Conservation (phyloP, 2,888 invertebrate genomes). For the Drosophila atripex region DNA sequence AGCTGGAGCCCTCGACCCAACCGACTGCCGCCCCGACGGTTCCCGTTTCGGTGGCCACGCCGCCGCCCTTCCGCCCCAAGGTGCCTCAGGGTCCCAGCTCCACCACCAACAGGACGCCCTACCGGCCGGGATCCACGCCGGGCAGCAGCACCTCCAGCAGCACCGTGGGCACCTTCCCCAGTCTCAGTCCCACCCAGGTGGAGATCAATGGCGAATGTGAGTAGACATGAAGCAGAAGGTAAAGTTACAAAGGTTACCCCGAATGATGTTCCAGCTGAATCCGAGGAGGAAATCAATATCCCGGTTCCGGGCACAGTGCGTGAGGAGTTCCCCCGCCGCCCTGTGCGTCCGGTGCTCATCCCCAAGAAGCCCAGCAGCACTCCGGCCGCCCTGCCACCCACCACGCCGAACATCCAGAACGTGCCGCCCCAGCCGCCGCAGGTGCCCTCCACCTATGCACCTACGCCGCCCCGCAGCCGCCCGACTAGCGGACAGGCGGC, state of each 20-base stretch:
- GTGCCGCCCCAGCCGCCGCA: conserved; percentile 73
- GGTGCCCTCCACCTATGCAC: conserved; percentile 52
- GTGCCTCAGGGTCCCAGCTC: conserved; percentile 53
- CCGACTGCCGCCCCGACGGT: conserved; percentile 60
- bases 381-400: conserved; percentile 82
- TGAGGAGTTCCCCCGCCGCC: conserved; percentile 84
- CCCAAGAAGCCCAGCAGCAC: conserved; percentile 80
- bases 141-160: conserved; percentile 52
- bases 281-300: conserved; percentile 82
- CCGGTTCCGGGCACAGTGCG: conserved; percentile 84
- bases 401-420: conserved; percentile 34
- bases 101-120: conserved; percentile 81
- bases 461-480: conserved; percentile 64
- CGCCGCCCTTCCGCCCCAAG: conserved; percentile 81
- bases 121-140: conserved; percentile 60
- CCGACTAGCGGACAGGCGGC: conserved; percentile 36
- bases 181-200: conserved; percentile 74
- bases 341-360: conserved; percentile 75
- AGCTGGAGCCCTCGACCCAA: conserved; percentile 85
- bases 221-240: conserved; percentile 13
- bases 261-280: conserved; percentile 65
- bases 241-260: background rate
- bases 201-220: conserved; percentile 82
- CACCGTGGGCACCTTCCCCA: conserved; percentile 72
- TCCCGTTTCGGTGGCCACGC: conserved; percentile 52